Evolutionary conservation across 2,888 invertebrate genomes (phyloP).

Genomic region (Luperina testacea): DNA sequence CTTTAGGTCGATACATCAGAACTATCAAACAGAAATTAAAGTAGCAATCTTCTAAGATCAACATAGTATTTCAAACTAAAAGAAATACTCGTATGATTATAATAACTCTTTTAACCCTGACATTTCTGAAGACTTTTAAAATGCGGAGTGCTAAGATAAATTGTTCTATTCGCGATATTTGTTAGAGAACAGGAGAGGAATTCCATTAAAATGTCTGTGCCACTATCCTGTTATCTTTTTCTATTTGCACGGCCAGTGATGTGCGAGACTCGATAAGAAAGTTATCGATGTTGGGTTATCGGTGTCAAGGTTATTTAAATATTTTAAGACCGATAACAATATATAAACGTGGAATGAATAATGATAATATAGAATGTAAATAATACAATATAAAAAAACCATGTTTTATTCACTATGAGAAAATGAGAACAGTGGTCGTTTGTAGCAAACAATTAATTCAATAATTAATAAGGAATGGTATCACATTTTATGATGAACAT

Average conservation of each 20-base stretch:
- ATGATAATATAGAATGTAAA: neutral
- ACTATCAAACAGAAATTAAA: neutral
- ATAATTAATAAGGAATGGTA: neutral
- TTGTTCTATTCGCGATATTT: constrained; percentile 64
- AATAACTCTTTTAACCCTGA: constrained; percentile 28
- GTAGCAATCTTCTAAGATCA: neutral
- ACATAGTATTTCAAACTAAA: neutral
- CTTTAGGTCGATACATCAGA: neutral
- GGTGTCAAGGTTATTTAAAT: constrained; percentile 51
- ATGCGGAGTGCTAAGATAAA: constrained; percentile 68
- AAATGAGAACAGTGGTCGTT: neutral
- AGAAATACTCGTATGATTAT: constrained; percentile 22
- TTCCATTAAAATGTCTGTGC: constrained; percentile 79
- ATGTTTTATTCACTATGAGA: neutral
- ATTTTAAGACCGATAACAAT: neutral
- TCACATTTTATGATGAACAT: neutral
- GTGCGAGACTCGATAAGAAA: constrained; percentile 47
- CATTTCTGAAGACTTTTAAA: constrained; percentile 55
- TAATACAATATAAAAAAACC: no score
- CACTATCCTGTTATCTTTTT: constrained; percentile 78
- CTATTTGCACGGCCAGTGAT: constrained; percentile 72
- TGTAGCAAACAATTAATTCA: neutral
- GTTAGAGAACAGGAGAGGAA: constrained; percentile 73
- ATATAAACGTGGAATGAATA: neutral
- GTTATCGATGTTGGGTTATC: constrained; percentile 55